phyloP scores from a whole-genome alignment of 1,140 invertebrate genomes.

The Drosophila varians region DNA sequence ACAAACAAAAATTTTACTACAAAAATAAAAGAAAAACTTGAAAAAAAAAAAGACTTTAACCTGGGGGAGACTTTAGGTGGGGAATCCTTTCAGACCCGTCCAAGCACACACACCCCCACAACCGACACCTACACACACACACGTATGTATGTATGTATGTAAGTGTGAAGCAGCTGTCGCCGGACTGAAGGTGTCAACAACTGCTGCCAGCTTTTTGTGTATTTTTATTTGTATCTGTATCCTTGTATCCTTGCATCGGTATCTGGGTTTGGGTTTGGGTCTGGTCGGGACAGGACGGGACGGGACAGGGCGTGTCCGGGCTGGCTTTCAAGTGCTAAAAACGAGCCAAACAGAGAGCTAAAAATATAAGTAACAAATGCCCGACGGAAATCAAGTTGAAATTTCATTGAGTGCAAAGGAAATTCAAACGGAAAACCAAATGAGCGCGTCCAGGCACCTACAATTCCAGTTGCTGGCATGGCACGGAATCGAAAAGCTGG shows the following conservation, averaged over 20 bases:
- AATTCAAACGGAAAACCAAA: constrained; percentile 81
- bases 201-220: constrained; percentile 3
- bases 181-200: constrained; percentile 53
- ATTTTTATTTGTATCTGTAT: background rate
- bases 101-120: background rate
- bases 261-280: background rate
- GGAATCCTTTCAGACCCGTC: background rate
- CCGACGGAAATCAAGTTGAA: constrained; percentile 79
- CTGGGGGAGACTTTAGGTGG: background rate
- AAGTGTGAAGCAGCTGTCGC: constrained; percentile 49
- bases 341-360: constrained; percentile 32
- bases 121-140: constrained; percentile 1
- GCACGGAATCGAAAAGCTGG: background rate
- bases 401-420: constrained; percentile 79
- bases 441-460: constrained; percentile 49
- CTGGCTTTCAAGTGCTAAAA: background rate
- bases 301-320: constrained; percentile 3
- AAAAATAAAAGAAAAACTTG: no score
- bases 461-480: no score
- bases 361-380: constrained; percentile 79
- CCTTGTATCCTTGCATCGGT: background rate
- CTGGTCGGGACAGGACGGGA: background rate
- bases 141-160: background rate
- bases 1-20: no score
- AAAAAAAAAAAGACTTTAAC: background rate